These are phyloP conservation scores for Rotaria macrura DNA, from an alignment of 2,888 invertebrate genomes.

Conservation along the genomic window DNA sequence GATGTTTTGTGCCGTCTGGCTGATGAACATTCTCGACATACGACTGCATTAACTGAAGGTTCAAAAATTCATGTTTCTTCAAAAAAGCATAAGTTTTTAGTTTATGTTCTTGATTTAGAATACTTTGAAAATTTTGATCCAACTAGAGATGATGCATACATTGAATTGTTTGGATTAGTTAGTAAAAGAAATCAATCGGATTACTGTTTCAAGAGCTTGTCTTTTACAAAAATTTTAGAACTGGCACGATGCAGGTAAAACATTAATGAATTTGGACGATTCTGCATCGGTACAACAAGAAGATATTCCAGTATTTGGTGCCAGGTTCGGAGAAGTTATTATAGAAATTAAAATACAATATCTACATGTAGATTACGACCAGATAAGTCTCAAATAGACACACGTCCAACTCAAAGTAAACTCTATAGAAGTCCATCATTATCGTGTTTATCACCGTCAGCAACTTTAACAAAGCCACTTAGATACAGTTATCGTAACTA, in stretches of 20 bases:
- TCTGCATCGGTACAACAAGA: not conserved
- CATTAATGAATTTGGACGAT: not conserved
- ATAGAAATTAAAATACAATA: not conserved
- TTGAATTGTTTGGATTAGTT: slow-evolving; percentile 4
- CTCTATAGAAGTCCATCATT: not conserved
- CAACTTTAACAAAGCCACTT: not conserved
- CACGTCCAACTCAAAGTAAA: not conserved
- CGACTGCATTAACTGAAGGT: slow-evolving; percentile 4
- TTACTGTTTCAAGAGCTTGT: too few species aligned
- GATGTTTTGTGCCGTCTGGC: slow-evolving; percentile 44
- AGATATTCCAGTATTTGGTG: not conserved
- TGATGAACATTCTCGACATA: slow-evolving; percentile 43
- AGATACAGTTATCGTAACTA: not conserved
- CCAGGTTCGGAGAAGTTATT: not conserved
- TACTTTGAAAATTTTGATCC: not conserved
- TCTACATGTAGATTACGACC: not conserved
- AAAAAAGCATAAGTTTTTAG: not conserved
- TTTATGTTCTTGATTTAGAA: not conserved
- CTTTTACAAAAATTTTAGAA: not conserved
- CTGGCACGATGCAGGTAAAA: not conserved
- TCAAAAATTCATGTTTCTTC: not conserved
- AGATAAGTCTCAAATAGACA: not conserved
- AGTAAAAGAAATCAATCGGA: not conserved
- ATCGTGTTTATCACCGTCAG: not conserved
- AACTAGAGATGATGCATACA: not conserved